Conservation (phyloP, 2,888 invertebrate species). For the Phania funesta region DNA sequence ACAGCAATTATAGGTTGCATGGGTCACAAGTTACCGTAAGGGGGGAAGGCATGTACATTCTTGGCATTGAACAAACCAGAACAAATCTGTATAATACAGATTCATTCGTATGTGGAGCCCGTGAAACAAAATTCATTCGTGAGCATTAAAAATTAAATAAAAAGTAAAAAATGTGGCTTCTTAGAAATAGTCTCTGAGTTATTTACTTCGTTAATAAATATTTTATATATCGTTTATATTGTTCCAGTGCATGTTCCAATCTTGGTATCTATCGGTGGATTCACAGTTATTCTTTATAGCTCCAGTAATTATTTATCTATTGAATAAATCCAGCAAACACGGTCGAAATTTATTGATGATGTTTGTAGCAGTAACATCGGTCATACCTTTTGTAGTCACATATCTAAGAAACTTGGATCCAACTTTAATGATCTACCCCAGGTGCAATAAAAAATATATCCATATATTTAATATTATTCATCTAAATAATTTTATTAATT, state of each 20-base stretch:
- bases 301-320: conserved; percentile 84
- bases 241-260: conserved; percentile 82
- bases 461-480: not conserved
- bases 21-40: too few relatives aligned
- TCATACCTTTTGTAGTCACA: conserved; percentile 83
- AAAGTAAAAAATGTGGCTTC: too few relatives aligned
- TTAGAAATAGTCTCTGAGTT: too few relatives aligned
- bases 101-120: too few relatives aligned
- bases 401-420: conserved; percentile 84
- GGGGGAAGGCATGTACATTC: too few relatives aligned
- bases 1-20: too few relatives aligned
- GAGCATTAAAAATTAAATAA: too few relatives aligned
- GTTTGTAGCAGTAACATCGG: conserved; percentile 81
- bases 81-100: too few relatives aligned
- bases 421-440: conserved; percentile 85
- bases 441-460: conserved; percentile 82
- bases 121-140: too few relatives aligned
- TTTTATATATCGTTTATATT: too few relatives aligned
- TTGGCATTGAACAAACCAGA: too few relatives aligned
- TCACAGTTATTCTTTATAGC: conserved; percentile 86
- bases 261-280: conserved; percentile 83
- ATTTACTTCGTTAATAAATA: too few relatives aligned
- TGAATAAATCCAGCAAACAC: conserved; percentile 84
- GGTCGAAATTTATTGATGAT: conserved; percentile 82
- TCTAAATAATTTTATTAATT: not conserved